Base-by-base conservation (phyloP, 2,888 invertebrate genomes). In the Thereva nobilitata region DNA sequence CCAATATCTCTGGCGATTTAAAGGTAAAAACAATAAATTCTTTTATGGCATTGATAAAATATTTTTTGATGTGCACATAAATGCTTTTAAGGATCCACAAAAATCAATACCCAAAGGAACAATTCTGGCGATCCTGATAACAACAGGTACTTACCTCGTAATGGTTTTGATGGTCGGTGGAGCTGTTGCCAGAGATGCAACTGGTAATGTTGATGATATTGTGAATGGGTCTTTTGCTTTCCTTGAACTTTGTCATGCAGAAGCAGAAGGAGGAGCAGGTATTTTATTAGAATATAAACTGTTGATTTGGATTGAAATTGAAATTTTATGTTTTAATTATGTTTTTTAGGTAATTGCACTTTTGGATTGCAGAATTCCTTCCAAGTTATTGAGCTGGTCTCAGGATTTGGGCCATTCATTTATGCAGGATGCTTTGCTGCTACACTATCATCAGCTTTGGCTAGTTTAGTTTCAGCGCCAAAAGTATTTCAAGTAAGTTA, bases 401-500 rank as follows among this genome's bases (percentile, higher is more conserved):
- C 93, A 0, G 89, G 85, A 5, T 92, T 92, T 76, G 95, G 96
- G 0, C 97, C 97, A 0, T 83, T 98, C 59, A 96, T 98, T 73
- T 94, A 95, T 79, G 96, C 95, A 38, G 97, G 97, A 0, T 97
- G 97, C 76, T 97, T 97, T 81, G 97, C 97, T 0, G 97, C 98
- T 0, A 96, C 98, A 0, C 82, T 99, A 10, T 97, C 97, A 0
- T 97, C 97, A 0, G 98, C 98, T 0, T 83, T 98, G 61, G 97
- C 97, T 0, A 95, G 95, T 71, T 84, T 99, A 59, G 97, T 98
- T 0, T 95, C 96, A 0, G 98, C 97, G 0, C 98, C 98, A 0
- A 93, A 93, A 85, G 92, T 93, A 0, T 93, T 93, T 75, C 93
- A 93, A 83, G 85, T 85, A 73, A 47, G 10, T 10, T 45, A n/a